Evolutionary conservation across 2,888 invertebrate genomes (phyloP).

Genomic region (Nudaria mundana): DNA sequence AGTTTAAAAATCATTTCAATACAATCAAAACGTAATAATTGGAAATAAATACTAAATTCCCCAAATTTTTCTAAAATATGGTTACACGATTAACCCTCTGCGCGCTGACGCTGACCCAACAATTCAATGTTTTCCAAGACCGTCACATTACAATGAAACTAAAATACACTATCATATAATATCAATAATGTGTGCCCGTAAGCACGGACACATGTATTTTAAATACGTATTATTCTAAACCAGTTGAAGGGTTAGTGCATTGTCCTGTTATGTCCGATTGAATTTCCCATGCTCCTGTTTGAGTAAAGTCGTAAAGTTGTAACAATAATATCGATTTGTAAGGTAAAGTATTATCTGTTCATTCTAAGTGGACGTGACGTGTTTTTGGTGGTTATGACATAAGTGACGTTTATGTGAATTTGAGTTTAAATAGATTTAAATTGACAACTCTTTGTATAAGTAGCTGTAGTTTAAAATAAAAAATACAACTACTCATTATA

Average conservation of each 20-base stretch:
- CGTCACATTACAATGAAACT: slow-evolving; percentile 28
- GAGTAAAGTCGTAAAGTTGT: slow-evolving; percentile 12
- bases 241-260: slow-evolving; percentile 56
- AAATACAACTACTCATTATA: too few relatives aligned
- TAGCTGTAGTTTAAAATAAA: too few relatives aligned
- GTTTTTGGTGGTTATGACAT: slow-evolving; percentile 67
- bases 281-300: slow-evolving; percentile 69
- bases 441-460: slow-evolving; percentile 32
- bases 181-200: slow-evolving; percentile 76
- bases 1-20: too few relatives aligned
- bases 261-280: slow-evolving; percentile 53
- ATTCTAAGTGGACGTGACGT: slow-evolving; percentile 68
- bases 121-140: slow-evolving; percentile 49
- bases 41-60: too few relatives aligned
- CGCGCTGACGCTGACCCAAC: slow-evolving; percentile 34
- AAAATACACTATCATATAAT: slow-evolving; percentile 81
- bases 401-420: slow-evolving; percentile 61
- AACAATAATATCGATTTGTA: slow-evolving; percentile 67
- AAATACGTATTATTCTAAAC: slow-evolving; percentile 77
- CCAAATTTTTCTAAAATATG: not conserved
- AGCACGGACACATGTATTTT: slow-evolving; percentile 77
- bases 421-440: slow-evolving; percentile 52
- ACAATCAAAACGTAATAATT: too few relatives aligned
- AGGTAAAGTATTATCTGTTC: slow-evolving; percentile 45
- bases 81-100: slow-evolving; percentile 37